phyloP scores from a whole-genome alignment of 2,888 invertebrate species.

The Arge pagana region DNA sequence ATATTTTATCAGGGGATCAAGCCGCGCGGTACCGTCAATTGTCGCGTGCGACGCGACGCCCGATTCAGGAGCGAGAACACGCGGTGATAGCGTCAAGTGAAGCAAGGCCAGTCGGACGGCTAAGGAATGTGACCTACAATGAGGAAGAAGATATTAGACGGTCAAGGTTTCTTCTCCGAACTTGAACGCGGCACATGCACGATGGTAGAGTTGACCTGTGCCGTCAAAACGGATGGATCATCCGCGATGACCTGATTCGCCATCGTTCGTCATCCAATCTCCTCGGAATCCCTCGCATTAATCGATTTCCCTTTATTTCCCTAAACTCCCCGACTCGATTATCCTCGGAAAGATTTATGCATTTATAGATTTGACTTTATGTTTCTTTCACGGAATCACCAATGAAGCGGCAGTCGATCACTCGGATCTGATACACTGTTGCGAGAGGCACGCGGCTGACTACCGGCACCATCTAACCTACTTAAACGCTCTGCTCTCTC shows the following conservation, averaged over 20 bases:
- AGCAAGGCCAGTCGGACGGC: neutral
- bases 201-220: no score
- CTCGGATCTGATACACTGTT: constrained; percentile 32
- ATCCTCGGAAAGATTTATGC: no score
- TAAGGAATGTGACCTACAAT: constrained; percentile 30
- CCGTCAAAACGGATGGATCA: no score
- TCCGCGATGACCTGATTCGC: no score
- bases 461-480: constrained; percentile 47
- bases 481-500: constrained; percentile 47
- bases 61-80: constrained; percentile 20
- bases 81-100: constrained; percentile 4
- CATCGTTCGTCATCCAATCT: no score
- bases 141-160: constrained; percentile 25
- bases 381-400: no score
- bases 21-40: neutral
- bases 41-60: constrained; percentile 5
- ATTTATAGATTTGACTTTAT: no score
- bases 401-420: no score
- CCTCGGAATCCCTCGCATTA: no score
- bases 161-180: constrained; percentile 23
- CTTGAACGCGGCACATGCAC: neutral
- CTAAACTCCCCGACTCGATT: neutral
- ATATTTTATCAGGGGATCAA: no score
- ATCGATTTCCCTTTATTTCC: no score
- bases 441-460: constrained; percentile 30